These are phyloP conservation scores for Diachasmimorpha longicaudata DNA, from an alignment of 1,140 invertebrate species.

Conservation along the genomic window DNA sequence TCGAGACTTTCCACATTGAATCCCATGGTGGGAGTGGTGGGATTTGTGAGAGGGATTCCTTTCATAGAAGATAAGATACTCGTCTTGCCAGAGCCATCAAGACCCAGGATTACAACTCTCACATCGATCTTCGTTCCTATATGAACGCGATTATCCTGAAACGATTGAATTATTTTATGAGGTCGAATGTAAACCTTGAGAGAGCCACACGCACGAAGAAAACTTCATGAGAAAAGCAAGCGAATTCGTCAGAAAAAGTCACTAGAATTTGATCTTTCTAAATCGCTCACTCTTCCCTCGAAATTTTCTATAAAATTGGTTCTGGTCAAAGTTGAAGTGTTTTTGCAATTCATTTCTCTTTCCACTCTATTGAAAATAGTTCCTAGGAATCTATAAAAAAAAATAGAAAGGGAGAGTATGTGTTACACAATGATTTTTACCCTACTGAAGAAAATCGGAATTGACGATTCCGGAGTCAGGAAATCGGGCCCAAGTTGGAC, in stretches of 20 bases:
- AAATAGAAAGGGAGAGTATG: too few species aligned
- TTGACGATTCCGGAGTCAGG: constrained; percentile 66
- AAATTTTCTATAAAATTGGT: too few species aligned
- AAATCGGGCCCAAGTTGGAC: constrained; percentile 66
- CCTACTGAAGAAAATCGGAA: constrained; percentile 72
- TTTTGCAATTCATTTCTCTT: too few species aligned
- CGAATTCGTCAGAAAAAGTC: too few species aligned
- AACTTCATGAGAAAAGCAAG: too few species aligned
- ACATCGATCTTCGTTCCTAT: constrained; percentile 73
- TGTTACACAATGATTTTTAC: constrained; percentile 46
- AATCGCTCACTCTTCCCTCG: too few species aligned
- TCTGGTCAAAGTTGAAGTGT: too few species aligned
- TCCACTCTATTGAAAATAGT: too few species aligned
- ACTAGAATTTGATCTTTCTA: too few species aligned
- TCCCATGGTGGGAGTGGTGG: constrained; percentile 65
- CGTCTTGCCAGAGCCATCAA: constrained; percentile 69
- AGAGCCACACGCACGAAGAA: too few species aligned
- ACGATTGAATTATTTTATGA: not conserved
- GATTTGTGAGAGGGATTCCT: constrained; percentile 55
- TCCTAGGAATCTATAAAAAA: too few species aligned
- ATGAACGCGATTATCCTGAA: constrained; percentile 69
- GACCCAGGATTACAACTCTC: constrained; percentile 67
- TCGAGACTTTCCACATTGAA: constrained; percentile 71
- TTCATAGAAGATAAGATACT: constrained; percentile 71
- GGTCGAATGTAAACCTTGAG: too few species aligned